These are phyloP conservation scores for Chrysopilus asiliformis DNA, from an alignment of 2,888 invertebrate species.

Conservation along the genomic window DNA sequence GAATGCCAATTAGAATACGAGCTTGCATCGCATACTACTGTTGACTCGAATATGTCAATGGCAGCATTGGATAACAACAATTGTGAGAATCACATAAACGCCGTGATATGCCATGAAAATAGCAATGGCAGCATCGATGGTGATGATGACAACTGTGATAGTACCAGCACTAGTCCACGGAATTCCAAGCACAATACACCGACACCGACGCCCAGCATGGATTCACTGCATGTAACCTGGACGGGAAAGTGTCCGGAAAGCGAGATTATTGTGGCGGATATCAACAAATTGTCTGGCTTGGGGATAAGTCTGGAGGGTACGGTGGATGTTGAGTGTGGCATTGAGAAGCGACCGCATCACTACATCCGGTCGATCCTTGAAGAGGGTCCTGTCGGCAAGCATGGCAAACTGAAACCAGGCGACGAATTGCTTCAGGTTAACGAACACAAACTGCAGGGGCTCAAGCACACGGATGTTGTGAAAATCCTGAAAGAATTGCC, in stretches of 20 bases:
- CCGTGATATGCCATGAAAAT: slow-evolving; percentile 19
- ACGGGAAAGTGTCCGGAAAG: slow-evolving; percentile 64
- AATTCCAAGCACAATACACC: slow-evolving; percentile 27
- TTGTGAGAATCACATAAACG: slow-evolving; percentile 21
- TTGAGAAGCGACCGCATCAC: slow-evolving; percentile 96
- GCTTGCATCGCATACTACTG: slow-evolving; percentile 65
- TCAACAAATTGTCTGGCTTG: slow-evolving; percentile 83
- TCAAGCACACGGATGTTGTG: slow-evolving; percentile 94
- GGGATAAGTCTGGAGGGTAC: slow-evolving; percentile 98
- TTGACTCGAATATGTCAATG: slow-evolving; percentile 54
- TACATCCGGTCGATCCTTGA: slow-evolving; percentile 92
- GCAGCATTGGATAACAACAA: slow-evolving; percentile 25
- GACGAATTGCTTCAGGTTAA: slow-evolving; percentile 97
- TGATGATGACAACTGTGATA: slow-evolving; percentile 11
- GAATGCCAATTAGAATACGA: slow-evolving; percentile 55
- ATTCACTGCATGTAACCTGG: slow-evolving; percentile 67
- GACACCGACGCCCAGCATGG: slow-evolving; percentile 47
- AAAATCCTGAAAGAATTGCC: slow-evolving; percentile 88
- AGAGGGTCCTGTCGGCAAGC: slow-evolving; percentile 91
- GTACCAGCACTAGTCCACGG: slow-evolving; percentile 26
- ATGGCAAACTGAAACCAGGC: slow-evolving; percentile 80
- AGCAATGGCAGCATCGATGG: slow-evolving; percentile 17
- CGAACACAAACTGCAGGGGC: slow-evolving; percentile 77
- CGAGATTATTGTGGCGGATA: slow-evolving; percentile 83
- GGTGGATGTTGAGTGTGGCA: slow-evolving; percentile 93